Conservation (phyloP, 2,888 invertebrate species). For the Cacoxenus indagator region DNA sequence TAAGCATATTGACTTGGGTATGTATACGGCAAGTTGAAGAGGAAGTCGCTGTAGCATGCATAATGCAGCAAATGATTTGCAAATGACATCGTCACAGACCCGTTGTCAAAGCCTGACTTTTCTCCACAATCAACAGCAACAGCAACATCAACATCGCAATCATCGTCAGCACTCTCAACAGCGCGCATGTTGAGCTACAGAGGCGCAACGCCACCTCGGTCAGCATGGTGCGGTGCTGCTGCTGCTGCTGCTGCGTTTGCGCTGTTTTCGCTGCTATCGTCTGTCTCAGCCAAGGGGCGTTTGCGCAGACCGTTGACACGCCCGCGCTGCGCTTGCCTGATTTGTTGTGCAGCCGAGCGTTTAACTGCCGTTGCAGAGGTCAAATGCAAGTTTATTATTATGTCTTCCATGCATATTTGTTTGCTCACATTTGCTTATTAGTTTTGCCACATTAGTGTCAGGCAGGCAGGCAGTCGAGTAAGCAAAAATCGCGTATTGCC, state of each 20-base stretch:
- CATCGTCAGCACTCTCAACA: not conserved
- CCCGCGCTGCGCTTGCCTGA: not conserved
- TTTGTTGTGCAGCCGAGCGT: constrained; percentile 24
- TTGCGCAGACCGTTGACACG: not conserved
- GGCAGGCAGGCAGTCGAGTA: not conserved
- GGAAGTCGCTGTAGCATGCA: not conserved
- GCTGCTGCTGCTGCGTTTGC: too few species aligned
- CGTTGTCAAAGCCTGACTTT: not conserved
- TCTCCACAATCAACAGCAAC: too few species aligned
- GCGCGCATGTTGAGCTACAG: not conserved
- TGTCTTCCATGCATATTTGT: constrained; percentile 2
- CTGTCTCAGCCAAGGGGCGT: too few species aligned
- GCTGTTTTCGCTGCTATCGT: too few species aligned
- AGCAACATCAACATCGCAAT: not conserved
- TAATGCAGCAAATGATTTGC: constrained; percentile 43
- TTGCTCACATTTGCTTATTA: not conserved
- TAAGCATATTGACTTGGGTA: not conserved
- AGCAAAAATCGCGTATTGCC: not conserved
- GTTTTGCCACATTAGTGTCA: not conserved
- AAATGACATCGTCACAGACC: constrained; percentile 43
- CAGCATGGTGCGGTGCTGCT: too few species aligned
- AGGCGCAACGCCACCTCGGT: not conserved
- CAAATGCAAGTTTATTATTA: constrained; percentile 27
- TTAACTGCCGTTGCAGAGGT: constrained; percentile 45
- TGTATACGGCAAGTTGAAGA: not conserved